Conservation (phyloP, 2,113 vertebrate species). For the Alethe castanea region DNA sequence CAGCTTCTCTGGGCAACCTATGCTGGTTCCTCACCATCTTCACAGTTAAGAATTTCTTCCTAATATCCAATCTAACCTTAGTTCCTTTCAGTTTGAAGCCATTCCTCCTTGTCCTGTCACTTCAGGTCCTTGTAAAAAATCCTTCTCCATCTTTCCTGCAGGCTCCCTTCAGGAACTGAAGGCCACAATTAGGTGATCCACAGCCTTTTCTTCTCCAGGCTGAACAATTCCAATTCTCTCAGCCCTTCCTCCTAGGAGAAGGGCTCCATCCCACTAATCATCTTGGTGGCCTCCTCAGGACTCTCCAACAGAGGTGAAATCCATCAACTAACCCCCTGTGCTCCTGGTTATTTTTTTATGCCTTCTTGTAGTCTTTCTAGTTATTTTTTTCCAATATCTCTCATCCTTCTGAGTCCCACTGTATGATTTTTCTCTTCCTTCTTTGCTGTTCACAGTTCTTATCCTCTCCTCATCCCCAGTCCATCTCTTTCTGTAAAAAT, state of each 20-base stretch:
- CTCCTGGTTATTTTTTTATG: neutral
- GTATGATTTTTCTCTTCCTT: neutral
- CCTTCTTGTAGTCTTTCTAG: neutral
- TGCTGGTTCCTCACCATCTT: neutral
- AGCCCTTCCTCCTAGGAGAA: neutral
- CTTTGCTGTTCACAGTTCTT: neutral
- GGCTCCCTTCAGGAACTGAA: neutral
- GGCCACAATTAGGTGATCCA: neutral
- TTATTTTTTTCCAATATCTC: neutral
- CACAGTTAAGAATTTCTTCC: neutral
- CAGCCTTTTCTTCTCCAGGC: neutral
- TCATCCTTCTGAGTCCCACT: neutral
- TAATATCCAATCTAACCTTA: neutral
- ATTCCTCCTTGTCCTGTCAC: neutral
- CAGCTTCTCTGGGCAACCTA: neutral
- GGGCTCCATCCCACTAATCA: neutral
- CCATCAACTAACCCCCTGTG: neutral
- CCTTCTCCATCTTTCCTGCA: neutral
- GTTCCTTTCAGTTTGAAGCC: neutral
- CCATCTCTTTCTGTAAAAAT: neutral
- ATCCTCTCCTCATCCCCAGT: neutral
- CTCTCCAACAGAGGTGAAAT: neutral
- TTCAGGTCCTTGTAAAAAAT: neutral
- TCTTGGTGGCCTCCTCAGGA: neutral
- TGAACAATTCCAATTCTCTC: neutral